Evolutionary conservation across 2,888 invertebrate species (phyloP), one percentile per base, ranked within the genome.

Genomic region (Eumacrocentrus americanus): DNA sequence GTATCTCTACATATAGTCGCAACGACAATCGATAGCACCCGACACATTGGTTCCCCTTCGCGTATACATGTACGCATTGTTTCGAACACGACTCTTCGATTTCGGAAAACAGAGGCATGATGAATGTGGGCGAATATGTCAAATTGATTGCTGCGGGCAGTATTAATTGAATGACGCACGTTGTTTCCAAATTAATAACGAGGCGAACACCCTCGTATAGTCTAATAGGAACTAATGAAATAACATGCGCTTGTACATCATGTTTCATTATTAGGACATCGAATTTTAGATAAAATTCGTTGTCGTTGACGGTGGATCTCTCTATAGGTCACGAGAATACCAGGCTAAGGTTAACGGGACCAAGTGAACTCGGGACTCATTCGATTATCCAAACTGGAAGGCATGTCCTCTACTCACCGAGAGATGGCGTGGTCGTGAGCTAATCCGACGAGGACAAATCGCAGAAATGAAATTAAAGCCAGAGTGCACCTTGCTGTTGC

Each of bases 401-500:
- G 12, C 9, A 18, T 16, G 22, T n/a, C 9, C 25, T 22, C 34
- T 16, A 29, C 34, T 50, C 40, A 25, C 38, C 29, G 20, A 47
- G 58, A 54, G 58, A 37, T 35, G 51, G 46, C 47, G 53, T 29
- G 29, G 37, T 18, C 40, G 60, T 46, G 58, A 29, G 54, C 64
- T 65, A 68, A 68, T 67, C 62, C 58, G 44, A 60, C 64, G 44
- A 51, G 58, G 65, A 67, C 66, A 63, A 69, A 69, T 67, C 60
- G 62, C 61, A 46, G 60, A 63, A 67, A 67, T 64, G 59, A 63
- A 67, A 69, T 67, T 69, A 67, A 69, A 60, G 62, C 60, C 59
- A 53, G 58, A 66, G 63, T 66, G 64, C 64, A 64, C 51, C 64
- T 60, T 58, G 66, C 55, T 64, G 66, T 67, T 66, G 67, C 69